Conservation (phyloP, 92 coral and sea anemone genomes). For the Muricea muricata region DNA sequence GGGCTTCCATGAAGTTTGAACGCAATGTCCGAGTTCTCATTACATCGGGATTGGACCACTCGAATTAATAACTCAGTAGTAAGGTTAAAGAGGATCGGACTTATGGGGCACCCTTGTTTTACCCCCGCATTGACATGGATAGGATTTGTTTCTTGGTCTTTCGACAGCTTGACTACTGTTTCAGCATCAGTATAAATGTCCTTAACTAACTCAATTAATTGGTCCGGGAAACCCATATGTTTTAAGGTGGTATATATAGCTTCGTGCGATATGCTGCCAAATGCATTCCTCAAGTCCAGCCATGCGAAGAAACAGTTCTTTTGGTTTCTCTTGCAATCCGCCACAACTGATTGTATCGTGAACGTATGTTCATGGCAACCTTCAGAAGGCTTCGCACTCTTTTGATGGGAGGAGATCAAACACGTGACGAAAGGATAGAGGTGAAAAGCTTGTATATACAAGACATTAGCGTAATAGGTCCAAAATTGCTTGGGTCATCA, state of each 20-base stretch:
- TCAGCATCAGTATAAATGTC: constrained; percentile 23
- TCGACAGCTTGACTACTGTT: not conserved
- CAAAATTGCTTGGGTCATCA: constrained; percentile 18
- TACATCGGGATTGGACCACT: not conserved
- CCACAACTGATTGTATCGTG: constrained; percentile 4
- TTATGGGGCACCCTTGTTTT: constrained; percentile 35
- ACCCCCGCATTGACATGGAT: constrained; percentile 15
- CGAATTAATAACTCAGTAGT: not conserved
- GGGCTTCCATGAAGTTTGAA: not conserved
- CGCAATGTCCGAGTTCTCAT: not conserved
- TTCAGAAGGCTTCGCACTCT: constrained; percentile 33
- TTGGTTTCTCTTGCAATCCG: constrained; percentile 13
- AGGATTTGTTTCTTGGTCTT: not conserved
- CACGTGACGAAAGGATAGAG: not conserved
- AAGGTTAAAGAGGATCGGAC: not conserved
- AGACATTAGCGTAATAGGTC: constrained; percentile 44
- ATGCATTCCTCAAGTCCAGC: constrained; percentile 40
- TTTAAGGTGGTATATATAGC: not conserved
- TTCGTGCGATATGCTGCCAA: constrained; percentile 39
- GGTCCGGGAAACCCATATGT: not conserved
- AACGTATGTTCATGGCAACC: constrained; percentile 48
- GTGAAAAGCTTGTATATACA: constrained; percentile 16
- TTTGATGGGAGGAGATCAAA: not conserved
- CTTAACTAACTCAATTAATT: not conserved
- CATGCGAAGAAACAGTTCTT: constrained; percentile 25